Conservation (phyloP, 2,888 invertebrate species). For the Synanthedon myopaeformis region DNA sequence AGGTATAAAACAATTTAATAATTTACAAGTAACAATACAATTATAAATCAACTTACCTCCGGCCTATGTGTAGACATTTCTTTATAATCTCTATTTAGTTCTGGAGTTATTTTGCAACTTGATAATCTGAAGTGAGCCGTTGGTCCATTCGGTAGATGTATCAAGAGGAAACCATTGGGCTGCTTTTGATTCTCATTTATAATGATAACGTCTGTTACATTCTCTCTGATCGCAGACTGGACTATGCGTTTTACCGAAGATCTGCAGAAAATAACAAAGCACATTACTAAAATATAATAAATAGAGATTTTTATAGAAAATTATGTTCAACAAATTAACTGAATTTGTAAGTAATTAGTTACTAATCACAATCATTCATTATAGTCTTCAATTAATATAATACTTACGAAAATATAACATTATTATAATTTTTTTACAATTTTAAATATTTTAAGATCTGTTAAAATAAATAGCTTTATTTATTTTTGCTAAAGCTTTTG, state of each 20-base stretch:
- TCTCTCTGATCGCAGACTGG: conserved; percentile 81
- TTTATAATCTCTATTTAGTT: conserved; percentile 81
- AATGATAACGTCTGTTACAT: conserved; percentile 90
- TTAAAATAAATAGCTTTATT: no score
- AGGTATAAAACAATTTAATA: no score
- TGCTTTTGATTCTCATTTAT: conserved; percentile 93
- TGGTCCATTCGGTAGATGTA: conserved; percentile 96
- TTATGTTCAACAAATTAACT: no score
- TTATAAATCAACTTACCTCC: conserved; percentile 67
- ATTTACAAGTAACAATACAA: no score
- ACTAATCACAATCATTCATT: no score
- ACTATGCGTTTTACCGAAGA: conserved; percentile 95
- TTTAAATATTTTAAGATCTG: no score
- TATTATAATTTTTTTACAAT: no score
- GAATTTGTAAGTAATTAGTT: no score
- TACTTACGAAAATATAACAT: no score
- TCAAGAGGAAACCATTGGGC: conserved; percentile 92
- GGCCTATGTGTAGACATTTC: conserved; percentile 91
- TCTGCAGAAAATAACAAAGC: conserved; percentile 49
- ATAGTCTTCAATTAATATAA: no score
- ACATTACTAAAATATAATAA: not conserved
- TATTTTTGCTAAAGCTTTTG: no score
- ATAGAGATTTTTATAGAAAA: not conserved
- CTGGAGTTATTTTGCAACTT: conserved; percentile 90
- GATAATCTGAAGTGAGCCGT: conserved; percentile 96